Evolutionary conservation across 2,113 vertebrate genomes (phyloP).

Genomic region (Elanus axillaris): DNA sequence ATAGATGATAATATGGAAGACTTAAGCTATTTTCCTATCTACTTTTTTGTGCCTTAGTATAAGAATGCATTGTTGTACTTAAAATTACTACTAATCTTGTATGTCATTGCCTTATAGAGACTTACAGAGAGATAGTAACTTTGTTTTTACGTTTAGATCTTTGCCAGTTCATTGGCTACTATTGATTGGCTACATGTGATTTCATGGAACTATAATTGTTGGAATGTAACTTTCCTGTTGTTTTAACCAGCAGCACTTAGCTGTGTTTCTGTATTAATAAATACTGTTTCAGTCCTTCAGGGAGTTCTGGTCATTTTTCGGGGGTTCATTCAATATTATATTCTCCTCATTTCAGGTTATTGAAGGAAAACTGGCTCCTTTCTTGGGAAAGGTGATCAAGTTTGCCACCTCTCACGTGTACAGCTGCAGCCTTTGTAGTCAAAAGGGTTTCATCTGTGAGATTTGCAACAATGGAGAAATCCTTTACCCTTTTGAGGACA

Average conservation of each 20-base stretch:
- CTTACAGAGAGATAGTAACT: neutral
- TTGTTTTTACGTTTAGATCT: neutral
- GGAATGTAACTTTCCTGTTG: neutral
- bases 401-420: conserved; percentile 95
- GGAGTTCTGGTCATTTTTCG: neutral
- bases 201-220: neutral
- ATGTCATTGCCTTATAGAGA: neutral
- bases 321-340: neutral
- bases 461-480: conserved; percentile 94
- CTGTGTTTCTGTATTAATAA: conserved; percentile 29
- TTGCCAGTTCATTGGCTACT: neutral
- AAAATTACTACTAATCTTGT: neutral
- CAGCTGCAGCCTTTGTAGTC: conserved; percentile 94
- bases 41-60: neutral
- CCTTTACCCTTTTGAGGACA: conserved; percentile 97
- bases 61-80: neutral
- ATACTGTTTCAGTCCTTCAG: neutral
- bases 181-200: no score
- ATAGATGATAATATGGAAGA: neutral
- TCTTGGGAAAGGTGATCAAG: conserved; percentile 96
- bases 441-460: conserved; percentile 98
- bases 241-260: neutral
- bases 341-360: conserved; percentile 83
- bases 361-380: conserved; percentile 94
- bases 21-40: neutral